Percentiles rank a stretch among this genome's conserved stretches.
Conservation (phyloP, 2,797 vertebrate genomes). For the Ataeniobius toweri region DNA sequence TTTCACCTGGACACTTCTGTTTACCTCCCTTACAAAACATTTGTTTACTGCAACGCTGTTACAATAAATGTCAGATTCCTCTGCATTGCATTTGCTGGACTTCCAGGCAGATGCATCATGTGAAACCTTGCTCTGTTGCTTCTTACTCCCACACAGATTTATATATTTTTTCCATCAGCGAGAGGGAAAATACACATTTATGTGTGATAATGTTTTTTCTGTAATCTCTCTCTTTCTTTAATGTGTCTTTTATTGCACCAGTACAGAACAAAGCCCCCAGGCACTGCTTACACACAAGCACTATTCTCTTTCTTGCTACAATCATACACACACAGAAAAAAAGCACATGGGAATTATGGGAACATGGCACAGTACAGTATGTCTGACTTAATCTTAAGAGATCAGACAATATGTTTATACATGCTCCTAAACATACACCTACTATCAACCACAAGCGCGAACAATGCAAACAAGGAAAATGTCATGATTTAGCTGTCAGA, state of each 20-base stretch:
- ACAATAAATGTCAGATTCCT: slow-evolving; percentile 36
- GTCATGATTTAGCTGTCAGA: slow-evolving; percentile 39
- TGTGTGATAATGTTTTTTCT: slow-evolving; percentile 65
- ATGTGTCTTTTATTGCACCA: slow-evolving; percentile 80
- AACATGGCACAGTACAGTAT: slow-evolving; percentile 29
- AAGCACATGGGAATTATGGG: slow-evolving; percentile 31
- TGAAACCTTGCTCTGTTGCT: slow-evolving; percentile 60
- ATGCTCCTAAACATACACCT: slow-evolving; percentile 2
- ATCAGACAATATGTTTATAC: slow-evolving; percentile 38
- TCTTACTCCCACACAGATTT: slow-evolving; percentile 70
- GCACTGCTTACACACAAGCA: slow-evolving; percentile 47
- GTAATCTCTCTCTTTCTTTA: slow-evolving; percentile 75
- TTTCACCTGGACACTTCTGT: neutral
- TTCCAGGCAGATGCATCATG: slow-evolving; percentile 51
- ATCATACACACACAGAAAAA: slow-evolving; percentile 31
- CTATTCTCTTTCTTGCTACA: slow-evolving; percentile 14
- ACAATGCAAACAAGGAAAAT: slow-evolving; percentile 7
- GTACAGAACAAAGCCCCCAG: slow-evolving; percentile 71
- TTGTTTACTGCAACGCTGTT: slow-evolving; percentile 7
- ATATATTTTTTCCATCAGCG: slow-evolving; percentile 50
- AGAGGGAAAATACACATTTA: slow-evolving; percentile 50
- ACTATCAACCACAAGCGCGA: neutral
- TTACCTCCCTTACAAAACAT: slow-evolving; percentile 7
- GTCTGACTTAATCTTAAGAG: slow-evolving; percentile 50
- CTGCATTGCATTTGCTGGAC: slow-evolving; percentile 41